Conservation (phyloP, 2,888 invertebrate genomes). For the Drosophila austrosaltans region DNA sequence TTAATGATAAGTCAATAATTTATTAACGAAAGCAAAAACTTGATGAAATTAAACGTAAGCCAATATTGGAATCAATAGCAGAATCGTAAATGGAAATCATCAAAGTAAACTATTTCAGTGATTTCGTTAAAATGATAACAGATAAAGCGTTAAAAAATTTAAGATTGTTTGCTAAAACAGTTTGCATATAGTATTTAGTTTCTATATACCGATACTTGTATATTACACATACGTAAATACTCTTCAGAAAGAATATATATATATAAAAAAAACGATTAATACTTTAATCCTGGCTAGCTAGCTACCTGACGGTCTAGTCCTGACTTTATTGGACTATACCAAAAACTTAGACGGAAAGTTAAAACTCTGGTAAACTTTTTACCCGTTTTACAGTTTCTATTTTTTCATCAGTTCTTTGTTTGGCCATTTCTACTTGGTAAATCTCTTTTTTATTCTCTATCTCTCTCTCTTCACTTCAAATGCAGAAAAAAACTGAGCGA, state of each 20-base stretch:
- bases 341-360: conserved; percentile 17
- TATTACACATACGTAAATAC: no score
- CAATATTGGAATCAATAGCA: no score
- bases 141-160: no score
- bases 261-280: background rate
- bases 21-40: background rate
- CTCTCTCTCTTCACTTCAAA: conserved; percentile 43
- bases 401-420: conserved; percentile 49
- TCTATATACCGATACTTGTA: no score
- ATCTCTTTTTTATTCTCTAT: conserved; percentile 31
- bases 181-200: no score
- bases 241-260: no score
- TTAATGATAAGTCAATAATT: background rate
- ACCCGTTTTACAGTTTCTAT: conserved; percentile 24
- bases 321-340: background rate
- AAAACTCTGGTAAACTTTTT: conserved; percentile 41
- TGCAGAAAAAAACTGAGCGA: conserved; percentile 37
- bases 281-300: no score
- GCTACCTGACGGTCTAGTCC: background rate
- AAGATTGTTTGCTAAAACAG: no score
- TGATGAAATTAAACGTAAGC: background rate
- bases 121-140: no score
- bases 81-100: no score
- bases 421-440: conserved; percentile 35
- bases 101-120: no score